These are phyloP conservation scores for Epizoanthus ramosus DNA, from an alignment of 92 coral and sea anemone species.

Conservation along the genomic window DNA sequence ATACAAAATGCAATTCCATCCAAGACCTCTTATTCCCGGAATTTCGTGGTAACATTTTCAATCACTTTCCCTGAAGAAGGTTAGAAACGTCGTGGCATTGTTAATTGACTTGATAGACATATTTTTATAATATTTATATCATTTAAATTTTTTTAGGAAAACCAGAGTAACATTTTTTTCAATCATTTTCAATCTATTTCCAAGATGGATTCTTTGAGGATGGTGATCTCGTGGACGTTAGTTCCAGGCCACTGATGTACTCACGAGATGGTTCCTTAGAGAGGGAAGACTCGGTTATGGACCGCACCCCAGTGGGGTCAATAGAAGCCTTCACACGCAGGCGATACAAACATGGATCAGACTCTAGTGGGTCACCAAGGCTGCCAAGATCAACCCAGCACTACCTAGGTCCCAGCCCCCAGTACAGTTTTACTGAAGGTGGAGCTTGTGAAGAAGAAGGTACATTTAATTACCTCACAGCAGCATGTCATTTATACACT, in stretches of 20 bases:
- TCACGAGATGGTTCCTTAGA: constrained; percentile 74
- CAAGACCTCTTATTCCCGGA: too few relatives aligned
- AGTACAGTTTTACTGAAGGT: constrained; percentile 16
- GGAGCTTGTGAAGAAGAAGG: constrained; percentile 22
- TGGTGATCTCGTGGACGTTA: constrained; percentile 71
- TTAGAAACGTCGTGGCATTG: too few relatives aligned
- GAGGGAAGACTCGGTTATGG: constrained; percentile 71
- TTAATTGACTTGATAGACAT: too few relatives aligned
- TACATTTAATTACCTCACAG: not conserved
- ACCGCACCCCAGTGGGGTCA: constrained; percentile 82
- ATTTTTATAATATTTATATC: too few relatives aligned
- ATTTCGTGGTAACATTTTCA: too few relatives aligned
- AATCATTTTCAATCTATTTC: not conserved
- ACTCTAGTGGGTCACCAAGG: constrained; percentile 83
- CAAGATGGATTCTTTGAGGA: constrained; percentile 86
- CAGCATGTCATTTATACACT: too few relatives aligned
- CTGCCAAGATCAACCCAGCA: constrained; percentile 46
- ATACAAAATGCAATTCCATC: too few relatives aligned
- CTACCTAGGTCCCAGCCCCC: constrained; percentile 21
- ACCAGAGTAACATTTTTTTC: too few relatives aligned
- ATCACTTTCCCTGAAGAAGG: too few relatives aligned
- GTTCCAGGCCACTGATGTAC: constrained; percentile 84
- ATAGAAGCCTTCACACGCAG: constrained; percentile 91
- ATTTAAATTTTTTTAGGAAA: too few relatives aligned
- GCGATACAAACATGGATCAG: constrained; percentile 76